phyloP scores from a whole-genome alignment of 2,113 vertebrate genomes.

The Hydropotes inermis region DNA sequence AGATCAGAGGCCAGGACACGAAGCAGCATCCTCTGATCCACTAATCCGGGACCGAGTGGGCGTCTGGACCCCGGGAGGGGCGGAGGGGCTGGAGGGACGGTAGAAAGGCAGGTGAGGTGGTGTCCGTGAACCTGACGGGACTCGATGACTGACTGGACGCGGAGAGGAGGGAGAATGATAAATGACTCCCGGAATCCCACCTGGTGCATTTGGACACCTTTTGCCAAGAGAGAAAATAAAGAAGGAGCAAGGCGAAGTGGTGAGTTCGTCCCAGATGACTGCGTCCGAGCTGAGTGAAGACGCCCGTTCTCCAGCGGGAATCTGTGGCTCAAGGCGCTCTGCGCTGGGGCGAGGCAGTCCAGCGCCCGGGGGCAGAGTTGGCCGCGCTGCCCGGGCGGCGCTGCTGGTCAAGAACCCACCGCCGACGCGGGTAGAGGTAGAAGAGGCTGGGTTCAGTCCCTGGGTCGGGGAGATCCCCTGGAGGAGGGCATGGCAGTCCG shows the following conservation, averaged over 20 bases:
- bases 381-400: rapidly evolving
- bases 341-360: not conserved
- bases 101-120: not conserved
- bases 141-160: not conserved
- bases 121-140: not conserved
- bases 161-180: not conserved
- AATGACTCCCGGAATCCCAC: not conserved
- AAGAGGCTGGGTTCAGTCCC: not conserved
- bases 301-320: not conserved
- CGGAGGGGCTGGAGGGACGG: not conserved
- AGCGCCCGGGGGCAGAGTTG: not conserved
- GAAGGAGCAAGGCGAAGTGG: not conserved
- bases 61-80: not conserved
- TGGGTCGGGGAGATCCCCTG: not conserved
- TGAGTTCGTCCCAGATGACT: not conserved
- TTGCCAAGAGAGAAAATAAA: not conserved
- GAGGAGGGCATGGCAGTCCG: not conserved
- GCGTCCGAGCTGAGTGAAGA: not conserved
- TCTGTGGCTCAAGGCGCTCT: not conserved
- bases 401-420: not conserved
- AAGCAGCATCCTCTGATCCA: not conserved
- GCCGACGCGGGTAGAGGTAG: not conserved
- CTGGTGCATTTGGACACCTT: not conserved
- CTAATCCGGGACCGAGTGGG: not conserved
- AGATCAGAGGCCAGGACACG: not conserved